Evolutionary conservation across 2,797 vertebrate species (phyloP).

Genomic region (Uromys caudimaculatus): DNA sequence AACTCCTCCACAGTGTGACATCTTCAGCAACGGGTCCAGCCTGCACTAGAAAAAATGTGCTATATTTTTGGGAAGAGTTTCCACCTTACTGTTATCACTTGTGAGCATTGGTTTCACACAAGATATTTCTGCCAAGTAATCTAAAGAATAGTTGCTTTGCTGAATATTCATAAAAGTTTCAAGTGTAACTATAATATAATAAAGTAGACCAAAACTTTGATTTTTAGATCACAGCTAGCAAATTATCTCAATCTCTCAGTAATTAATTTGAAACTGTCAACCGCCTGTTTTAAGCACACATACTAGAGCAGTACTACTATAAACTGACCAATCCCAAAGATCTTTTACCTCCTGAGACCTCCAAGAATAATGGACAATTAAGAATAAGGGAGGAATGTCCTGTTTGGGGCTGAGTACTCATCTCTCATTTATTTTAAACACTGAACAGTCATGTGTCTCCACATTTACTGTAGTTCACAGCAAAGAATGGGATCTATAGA

Average conservation of each 20-base stretch:
- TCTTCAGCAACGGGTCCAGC: background rate
- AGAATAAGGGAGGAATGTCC: background rate
- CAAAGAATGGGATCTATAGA: background rate
- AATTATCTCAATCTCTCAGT: constrained; percentile 3
- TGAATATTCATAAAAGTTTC: constrained; percentile 14
- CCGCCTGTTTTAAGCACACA: background rate
- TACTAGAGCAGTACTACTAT: background rate
- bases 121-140: constrained; percentile 2
- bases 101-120: constrained; percentile 28
- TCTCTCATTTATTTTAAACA: background rate
- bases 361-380: constrained; percentile 37
- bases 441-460: background rate
- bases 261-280: constrained; percentile 55
- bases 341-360: constrained; percentile 1
- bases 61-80: constrained; percentile 21
- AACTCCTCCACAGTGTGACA: background rate
- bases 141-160: background rate
- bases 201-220: background rate
- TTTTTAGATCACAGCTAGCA: background rate
- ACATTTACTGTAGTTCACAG: background rate
- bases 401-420: background rate
- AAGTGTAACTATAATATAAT: constrained; percentile 27
- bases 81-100: constrained; percentile 19
- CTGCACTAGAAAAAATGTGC: background rate
- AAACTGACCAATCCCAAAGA: background rate